phyloP scores from a whole-genome alignment of 2,797 vertebrate species.

The Bufotes viridis region DNA sequence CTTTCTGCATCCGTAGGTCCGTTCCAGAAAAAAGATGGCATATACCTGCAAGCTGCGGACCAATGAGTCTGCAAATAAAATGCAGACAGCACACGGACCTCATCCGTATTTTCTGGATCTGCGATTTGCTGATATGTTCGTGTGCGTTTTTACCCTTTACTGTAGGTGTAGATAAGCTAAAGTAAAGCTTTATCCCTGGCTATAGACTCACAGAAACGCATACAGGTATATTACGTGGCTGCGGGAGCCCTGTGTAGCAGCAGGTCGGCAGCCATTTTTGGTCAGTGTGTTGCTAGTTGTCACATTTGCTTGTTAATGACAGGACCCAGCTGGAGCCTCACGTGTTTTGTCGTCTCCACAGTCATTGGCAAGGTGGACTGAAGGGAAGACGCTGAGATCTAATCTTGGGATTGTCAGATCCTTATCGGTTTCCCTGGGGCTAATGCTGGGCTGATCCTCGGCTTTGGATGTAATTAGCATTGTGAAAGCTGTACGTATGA shows the following conservation, averaged over 20 bases:
- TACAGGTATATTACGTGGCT: neutral
- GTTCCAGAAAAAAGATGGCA: no score
- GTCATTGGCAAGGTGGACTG: neutral
- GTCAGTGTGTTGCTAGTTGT: neutral
- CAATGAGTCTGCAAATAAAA: no score
- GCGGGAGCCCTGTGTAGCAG: neutral
- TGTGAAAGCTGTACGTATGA: neutral
- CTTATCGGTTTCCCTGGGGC: slow-evolving; percentile 28
- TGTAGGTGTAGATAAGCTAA: no score
- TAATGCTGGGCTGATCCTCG: neutral
- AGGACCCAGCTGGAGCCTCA: neutral
- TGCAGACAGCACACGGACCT: no score
- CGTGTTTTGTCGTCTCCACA: neutral
- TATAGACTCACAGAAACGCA: no score
- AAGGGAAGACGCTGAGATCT: neutral
- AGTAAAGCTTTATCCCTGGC: no score
- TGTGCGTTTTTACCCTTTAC: no score
- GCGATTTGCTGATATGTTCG: no score
- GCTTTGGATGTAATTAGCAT: slow-evolving; percentile 8
- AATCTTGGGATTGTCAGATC: slow-evolving; percentile 19
- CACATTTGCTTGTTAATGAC: slow-evolving; percentile 8
- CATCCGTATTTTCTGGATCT: no score
- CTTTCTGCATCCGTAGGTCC: no score
- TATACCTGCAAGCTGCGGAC: no score
- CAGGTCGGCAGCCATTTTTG: neutral